Evolutionary conservation across 2,797 vertebrate genomes (phyloP).

Genomic region (Malurus leucopterus): DNA sequence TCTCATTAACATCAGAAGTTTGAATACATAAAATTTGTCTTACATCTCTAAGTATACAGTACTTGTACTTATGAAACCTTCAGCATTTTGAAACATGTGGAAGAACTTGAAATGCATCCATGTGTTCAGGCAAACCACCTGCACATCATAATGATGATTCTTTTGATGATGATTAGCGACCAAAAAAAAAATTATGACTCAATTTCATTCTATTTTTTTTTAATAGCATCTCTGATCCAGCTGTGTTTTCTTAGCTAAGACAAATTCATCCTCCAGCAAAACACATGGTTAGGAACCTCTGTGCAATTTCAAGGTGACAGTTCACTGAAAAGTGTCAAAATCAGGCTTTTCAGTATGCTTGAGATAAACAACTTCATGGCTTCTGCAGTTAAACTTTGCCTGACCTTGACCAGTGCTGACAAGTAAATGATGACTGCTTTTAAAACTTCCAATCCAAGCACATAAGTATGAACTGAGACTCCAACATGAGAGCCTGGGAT

Average conservation of each 20-base stretch:
- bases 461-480: background rate
- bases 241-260: background rate
- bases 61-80: background rate
- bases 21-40: background rate
- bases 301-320: background rate
- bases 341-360: background rate
- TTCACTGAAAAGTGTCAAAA: background rate
- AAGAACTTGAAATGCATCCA: background rate
- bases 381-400: background rate
- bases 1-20: background rate
- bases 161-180: background rate
- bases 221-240: background rate
- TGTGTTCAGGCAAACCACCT: background rate
- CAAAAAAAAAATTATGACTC: background rate
- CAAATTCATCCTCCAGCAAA: background rate
- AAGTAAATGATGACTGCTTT: background rate
- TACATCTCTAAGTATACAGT: background rate
- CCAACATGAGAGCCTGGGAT: background rate
- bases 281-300: background rate
- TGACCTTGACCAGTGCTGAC: background rate
- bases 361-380: background rate
- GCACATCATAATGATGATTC: background rate
- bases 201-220: background rate
- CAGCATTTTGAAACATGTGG: background rate
- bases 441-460: background rate